These are phyloP conservation scores for Polypterus senegalus DNA, from an alignment of 2,113 vertebrate genomes.

Conservation along the genomic window DNA sequence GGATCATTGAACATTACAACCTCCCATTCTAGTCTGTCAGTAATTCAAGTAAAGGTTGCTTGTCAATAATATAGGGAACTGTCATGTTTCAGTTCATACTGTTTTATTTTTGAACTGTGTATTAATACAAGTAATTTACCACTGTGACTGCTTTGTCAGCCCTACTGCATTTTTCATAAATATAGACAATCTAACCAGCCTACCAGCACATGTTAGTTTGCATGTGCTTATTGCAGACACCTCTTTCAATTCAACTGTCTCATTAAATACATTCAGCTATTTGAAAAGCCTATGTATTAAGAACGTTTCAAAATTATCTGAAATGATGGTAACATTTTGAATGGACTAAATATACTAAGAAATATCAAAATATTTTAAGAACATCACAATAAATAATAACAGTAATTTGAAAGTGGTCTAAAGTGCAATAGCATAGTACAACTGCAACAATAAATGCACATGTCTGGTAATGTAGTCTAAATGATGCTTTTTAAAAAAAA, in stretches of 20 bases:
- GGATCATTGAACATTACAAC: constrained; percentile 2
- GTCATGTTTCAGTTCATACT: constrained; percentile 3
- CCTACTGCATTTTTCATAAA: not conserved
- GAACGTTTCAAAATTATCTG: no score
- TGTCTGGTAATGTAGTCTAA: not conserved
- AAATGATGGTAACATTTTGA: no score
- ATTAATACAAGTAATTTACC: not conserved
- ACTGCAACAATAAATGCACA: not conserved
- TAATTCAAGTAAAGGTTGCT: constrained; percentile 7
- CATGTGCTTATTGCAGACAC: no score
- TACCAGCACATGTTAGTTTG: not conserved
- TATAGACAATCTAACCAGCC: not conserved
- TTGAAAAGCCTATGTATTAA: no score
- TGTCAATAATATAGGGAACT: constrained; percentile 6
- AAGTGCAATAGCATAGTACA: not conserved
- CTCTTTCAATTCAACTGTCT: no score
- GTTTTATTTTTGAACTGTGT: constrained; percentile 1
- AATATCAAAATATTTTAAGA: no score
- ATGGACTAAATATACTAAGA: no score
- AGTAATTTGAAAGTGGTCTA: not conserved
- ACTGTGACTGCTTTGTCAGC: not conserved
- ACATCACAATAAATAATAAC: not conserved
- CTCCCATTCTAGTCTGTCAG: constrained; percentile 5
- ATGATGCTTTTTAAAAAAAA: not conserved
- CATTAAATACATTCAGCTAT: not conserved